A percentile compares a stretch with the other conserved stretches of the same genome.
phyloP scores from a whole-genome alignment of 1,140 invertebrate genomes.

The Drosophila pseudoananassae region DNA sequence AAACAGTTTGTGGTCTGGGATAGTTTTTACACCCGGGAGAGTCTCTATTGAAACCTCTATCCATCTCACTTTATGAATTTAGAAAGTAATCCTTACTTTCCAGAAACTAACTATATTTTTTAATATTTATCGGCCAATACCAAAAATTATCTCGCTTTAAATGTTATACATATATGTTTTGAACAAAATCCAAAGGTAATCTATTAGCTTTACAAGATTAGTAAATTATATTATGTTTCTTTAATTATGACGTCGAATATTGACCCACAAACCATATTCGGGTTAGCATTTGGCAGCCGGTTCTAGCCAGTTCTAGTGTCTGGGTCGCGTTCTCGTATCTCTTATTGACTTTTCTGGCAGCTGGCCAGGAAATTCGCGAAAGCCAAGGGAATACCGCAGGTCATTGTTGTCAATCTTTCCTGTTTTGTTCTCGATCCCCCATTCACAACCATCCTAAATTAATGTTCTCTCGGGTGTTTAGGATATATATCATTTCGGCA shows the following conservation, averaged over 20 bases:
- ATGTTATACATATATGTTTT: background rate
- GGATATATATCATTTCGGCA: background rate
- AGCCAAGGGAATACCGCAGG: conserved; percentile 57
- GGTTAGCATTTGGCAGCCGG: conserved; percentile 39
- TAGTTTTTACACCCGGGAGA: conserved; percentile 71
- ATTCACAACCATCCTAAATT: conserved; percentile 47
- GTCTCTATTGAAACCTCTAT: conserved; percentile 26
- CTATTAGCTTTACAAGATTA: conserved; percentile 2
- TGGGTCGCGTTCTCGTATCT: conserved; percentile 47
- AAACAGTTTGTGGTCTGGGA: conserved; percentile 84
- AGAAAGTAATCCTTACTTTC: background rate
- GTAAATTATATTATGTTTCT: background rate
- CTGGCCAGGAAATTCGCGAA: conserved; percentile 53
- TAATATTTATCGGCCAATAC: background rate
- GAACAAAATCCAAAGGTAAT: background rate
- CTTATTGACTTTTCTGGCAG: conserved; percentile 47
- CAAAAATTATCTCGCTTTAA: background rate
- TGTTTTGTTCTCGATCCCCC: conserved; percentile 9
- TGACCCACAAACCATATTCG: conserved; percentile 14
- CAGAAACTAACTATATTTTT: background rate
- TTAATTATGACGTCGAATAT: conserved; percentile 3
- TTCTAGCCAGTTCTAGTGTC: conserved; percentile 32
- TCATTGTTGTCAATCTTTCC: conserved; percentile 70
- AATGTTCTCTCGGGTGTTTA: conserved; percentile 19
- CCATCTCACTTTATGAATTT: background rate